phyloP scores from a whole-genome alignment of 1,140 invertebrate genomes.

The Ceratina australensis region DNA sequence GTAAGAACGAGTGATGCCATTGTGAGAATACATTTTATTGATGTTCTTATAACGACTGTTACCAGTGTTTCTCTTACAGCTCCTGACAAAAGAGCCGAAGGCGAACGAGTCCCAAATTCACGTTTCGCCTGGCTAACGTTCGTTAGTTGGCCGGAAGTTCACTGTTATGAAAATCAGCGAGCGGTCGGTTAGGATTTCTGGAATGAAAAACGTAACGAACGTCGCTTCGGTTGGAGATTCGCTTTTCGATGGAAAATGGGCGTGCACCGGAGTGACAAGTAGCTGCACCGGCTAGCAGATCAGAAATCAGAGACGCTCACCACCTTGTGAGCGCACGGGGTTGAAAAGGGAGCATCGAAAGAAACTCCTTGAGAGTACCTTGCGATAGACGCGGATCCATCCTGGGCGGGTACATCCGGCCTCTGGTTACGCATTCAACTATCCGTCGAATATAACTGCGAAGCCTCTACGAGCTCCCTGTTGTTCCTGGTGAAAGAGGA shows the following conservation, averaged over 20 bases:
- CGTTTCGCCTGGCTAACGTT: constrained; percentile 51
- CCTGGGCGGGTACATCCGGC: constrained; percentile 79
- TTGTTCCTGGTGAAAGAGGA: constrained; percentile 46
- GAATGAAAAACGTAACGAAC: constrained; percentile 67
- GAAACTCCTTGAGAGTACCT: constrained; percentile 68
- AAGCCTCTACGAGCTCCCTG: constrained; percentile 39
- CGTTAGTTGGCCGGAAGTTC: constrained; percentile 77
- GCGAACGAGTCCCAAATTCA: constrained; percentile 16
- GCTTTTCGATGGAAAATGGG: constrained; percentile 50
- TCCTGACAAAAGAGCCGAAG: neutral
- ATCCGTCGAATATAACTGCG: constrained; percentile 45
- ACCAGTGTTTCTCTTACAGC: neutral
- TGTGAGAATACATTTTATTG: constrained; percentile 4
- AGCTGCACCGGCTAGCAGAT: constrained; percentile 75
- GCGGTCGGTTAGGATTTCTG: constrained; percentile 53
- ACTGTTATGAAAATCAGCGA: constrained; percentile 76
- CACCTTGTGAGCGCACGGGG: constrained; percentile 51
- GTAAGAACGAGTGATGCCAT: no score
- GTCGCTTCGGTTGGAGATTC: constrained; percentile 52
- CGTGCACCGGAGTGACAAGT: constrained; percentile 71
- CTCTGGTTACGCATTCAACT: constrained; percentile 75
- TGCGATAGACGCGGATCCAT: constrained; percentile 72
- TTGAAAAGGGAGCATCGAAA: constrained; percentile 57
- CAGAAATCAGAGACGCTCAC: constrained; percentile 77
- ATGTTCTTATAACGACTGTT: neutral